Base-by-base conservation (phyloP, 1,140 invertebrate genomes). In the Glomeris maerens region DNA sequence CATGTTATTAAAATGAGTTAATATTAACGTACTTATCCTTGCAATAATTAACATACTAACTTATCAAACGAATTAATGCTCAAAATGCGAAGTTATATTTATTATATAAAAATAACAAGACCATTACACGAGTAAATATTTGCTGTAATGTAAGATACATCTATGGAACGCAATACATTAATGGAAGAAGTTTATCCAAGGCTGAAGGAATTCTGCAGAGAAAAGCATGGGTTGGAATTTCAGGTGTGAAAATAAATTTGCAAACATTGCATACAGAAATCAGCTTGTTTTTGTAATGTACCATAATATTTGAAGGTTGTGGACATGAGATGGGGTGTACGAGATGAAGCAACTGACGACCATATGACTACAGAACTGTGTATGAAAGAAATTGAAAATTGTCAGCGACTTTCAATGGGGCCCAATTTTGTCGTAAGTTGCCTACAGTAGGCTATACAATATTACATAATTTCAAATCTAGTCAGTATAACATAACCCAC, bases 101-200 rank as follows among this genome's bases (percentile, higher is more conserved):
- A n/a, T n/a, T n/a, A n/a, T n/a, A n/a, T n/a, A n/a, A n/a, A n/a
- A n/a, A n/a, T n/a, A n/a, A n/a, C n/a, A n/a, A n/a, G n/a, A n/a
- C n/a, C n/a, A n/a, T n/a, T n/a, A n/a, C n/a, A n/a, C n/a, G n/a
- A n/a, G n/a, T n/a, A n/a, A n/a, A n/a, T n/a, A n/a, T 36, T 36
- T 10, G 40, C 25, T 21, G 7, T 52, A 60, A 52, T 67, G 68
- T 48, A 62, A 95, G 94, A 98, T 66, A 98, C 93, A 3, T 89
- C 89, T 2, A 83, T 96, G 78, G 94, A 98, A 66, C 74, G 94
- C 58, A 98, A 98, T 69, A 94, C 91, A 0, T 62, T 98, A 14
- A 98, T 98, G 93, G 91, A 94, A 28, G 90, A 96, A 66, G 94
- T 93, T 51, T 98, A 98, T 68, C 93, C 94, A 0, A 83, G 83